Percentiles rank a stretch among this genome's conserved stretches.
These are phyloP conservation scores for Strigamia maritima DNA, from an alignment of 2,888 invertebrate genomes.

Conservation along the genomic window DNA sequence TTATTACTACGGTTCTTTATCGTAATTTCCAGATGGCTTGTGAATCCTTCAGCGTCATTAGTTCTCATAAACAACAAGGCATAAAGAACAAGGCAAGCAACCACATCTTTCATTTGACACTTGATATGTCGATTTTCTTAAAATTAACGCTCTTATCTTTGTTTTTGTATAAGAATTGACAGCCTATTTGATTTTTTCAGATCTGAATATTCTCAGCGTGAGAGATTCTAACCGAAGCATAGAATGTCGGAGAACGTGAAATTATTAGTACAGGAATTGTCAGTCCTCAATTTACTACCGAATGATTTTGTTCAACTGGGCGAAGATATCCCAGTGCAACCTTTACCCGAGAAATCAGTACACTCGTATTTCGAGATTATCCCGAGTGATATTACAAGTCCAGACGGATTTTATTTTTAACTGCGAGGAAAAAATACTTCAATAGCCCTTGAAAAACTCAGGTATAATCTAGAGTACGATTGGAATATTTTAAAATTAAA, in stretches of 20 bases:
- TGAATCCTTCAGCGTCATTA: too few relatives aligned
- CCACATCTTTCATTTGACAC: too few relatives aligned
- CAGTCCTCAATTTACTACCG: too few relatives aligned
- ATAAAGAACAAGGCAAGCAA: too few relatives aligned
- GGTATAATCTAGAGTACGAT: background rate
- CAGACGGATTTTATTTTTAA: background rate
- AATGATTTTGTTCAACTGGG: background rate
- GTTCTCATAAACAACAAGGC: too few relatives aligned
- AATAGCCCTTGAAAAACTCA: background rate
- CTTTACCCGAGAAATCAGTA: background rate
- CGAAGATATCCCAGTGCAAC: background rate
- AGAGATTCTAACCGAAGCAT: background rate
- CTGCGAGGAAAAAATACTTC: background rate
- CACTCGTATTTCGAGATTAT: background rate
- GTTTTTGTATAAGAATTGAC: too few relatives aligned
- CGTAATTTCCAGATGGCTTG: too few relatives aligned
- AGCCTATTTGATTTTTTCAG: too few relatives aligned
- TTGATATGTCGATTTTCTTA: too few relatives aligned
- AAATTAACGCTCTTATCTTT: too few relatives aligned
- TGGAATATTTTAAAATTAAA: background rate
- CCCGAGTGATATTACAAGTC: background rate
- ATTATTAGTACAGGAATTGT: background rate
- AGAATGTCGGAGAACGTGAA: background rate
- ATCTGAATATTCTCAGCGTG: background rate
- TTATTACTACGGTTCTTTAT: too few relatives aligned